A percentile compares a stretch with the other conserved stretches of the same genome.
phyloP scores from a whole-genome alignment of 2,888 invertebrate genomes.

The Rhyacophila evoluta region DNA sequence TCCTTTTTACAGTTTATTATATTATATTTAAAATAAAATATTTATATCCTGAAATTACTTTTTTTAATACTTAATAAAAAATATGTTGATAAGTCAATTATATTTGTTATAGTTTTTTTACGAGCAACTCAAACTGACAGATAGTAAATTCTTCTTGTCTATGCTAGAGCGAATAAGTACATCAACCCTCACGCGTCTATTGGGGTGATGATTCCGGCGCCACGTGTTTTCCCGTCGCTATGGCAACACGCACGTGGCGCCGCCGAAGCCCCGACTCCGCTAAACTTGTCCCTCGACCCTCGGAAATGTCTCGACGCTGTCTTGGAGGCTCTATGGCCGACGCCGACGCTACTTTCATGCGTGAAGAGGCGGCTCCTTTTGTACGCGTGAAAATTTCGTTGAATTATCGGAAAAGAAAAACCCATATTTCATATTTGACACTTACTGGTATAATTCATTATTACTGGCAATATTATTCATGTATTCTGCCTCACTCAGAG shows the following conservation, averaged over 20 bases:
- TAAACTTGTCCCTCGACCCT: background rate
- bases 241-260: constrained; percentile 9
- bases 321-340: background rate
- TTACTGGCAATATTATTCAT: too few species aligned
- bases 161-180: background rate
- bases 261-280: background rate
- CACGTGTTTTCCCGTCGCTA: constrained; percentile 6
- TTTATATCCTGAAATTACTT: too few species aligned
- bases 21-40: too few species aligned
- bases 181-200: background rate
- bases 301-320: background rate
- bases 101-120: too few species aligned
- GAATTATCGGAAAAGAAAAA: background rate
- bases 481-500: too few species aligned
- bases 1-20: too few species aligned
- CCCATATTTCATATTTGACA: background rate
- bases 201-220: background rate
- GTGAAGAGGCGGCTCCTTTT: background rate
- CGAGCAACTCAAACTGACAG: too few species aligned
- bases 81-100: too few species aligned
- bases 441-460: too few species aligned
- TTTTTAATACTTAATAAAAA: too few species aligned
- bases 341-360: background rate
- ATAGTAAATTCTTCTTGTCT: too few species aligned
- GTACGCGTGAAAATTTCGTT: background rate